Evolutionary conservation across 2,797 vertebrate species (phyloP).

Genomic region (Micropoecilia bifurca): DNA sequence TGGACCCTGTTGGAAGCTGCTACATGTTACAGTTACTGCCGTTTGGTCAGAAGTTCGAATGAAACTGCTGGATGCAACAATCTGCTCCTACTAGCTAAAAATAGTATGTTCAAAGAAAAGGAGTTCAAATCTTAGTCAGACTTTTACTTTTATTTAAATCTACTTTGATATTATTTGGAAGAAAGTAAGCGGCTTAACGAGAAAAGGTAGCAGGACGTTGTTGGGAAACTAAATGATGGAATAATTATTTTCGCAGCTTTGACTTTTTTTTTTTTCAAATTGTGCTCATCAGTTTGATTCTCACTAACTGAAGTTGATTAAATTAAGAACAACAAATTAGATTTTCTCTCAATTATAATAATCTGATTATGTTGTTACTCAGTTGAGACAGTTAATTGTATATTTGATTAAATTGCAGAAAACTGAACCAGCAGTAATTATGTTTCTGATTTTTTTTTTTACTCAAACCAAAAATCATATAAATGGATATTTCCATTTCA

Average conservation of each 20-base stretch:
- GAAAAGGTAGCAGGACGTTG: background rate
- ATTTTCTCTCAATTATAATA: conserved; percentile 15
- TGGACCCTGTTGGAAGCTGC: conserved; percentile 43
- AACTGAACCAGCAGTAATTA: background rate
- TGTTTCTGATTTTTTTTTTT: background rate
- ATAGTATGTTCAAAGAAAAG: background rate
- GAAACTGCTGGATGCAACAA: conserved; percentile 26
- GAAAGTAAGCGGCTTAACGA: background rate
- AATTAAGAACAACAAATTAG: conserved; percentile 38
- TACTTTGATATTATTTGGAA: conserved; percentile 7
- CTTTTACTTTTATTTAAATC: conserved; percentile 23
- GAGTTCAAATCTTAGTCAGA: conserved; percentile 9
- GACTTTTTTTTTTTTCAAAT: conserved; percentile 9
- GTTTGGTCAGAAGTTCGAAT: conserved; percentile 11
- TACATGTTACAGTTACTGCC: conserved; percentile 44
- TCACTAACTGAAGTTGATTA: conserved; percentile 23
- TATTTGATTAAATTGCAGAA: conserved; percentile 4
- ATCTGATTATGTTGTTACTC: conserved; percentile 36
- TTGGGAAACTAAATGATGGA: background rate
- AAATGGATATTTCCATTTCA: background rate
- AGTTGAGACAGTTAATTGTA: conserved; percentile 15
- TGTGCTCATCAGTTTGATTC: conserved; percentile 15
- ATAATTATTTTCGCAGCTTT: conserved; percentile 2
- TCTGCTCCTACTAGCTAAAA: conserved; percentile 19
- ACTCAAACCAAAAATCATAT: background rate